These are phyloP conservation scores for Dione juno DNA, from an alignment of 2,888 invertebrate genomes.

Conservation along the genomic window DNA sequence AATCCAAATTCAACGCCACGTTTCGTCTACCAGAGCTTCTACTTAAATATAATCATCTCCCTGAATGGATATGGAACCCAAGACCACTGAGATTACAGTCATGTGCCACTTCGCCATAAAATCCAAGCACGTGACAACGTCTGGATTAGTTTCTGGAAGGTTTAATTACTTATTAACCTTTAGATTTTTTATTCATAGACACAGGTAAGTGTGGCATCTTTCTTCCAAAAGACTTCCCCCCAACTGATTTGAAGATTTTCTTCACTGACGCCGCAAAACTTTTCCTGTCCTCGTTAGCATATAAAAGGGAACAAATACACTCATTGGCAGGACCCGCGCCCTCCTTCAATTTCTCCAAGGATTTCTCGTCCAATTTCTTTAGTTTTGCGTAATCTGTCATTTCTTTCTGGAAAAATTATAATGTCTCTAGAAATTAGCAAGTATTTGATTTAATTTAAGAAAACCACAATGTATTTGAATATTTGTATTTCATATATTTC, in stretches of 20 bases:
- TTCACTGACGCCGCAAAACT: constrained; percentile 57
- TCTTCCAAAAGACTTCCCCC: constrained; percentile 27
- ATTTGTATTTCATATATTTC: too few relatives aligned
- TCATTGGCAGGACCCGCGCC: constrained; percentile 58
- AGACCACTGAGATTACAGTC: too few relatives aligned
- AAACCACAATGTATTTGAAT: too few relatives aligned
- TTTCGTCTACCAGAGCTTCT: too few relatives aligned
- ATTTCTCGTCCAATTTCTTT: constrained; percentile 59
- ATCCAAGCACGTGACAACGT: too few relatives aligned
- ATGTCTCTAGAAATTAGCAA: too few relatives aligned
- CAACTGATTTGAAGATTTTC: constrained; percentile 52
- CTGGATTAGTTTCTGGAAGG: too few relatives aligned
- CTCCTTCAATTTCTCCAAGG: constrained; percentile 53
- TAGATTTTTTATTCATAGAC: not conserved
- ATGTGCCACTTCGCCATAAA: too few relatives aligned
- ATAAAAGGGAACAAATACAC: constrained; percentile 59
- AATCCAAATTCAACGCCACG: too few relatives aligned
- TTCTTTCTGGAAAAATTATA: not conserved
- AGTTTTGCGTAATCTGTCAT: constrained; percentile 51
- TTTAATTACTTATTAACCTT: not conserved
- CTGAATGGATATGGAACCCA: too few relatives aligned
- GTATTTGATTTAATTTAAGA: too few relatives aligned
- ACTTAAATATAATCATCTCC: too few relatives aligned
- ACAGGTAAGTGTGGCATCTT: constrained; percentile 7
- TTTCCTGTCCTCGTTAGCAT: constrained; percentile 47